These are phyloP conservation scores for Sphaeridia pumilis DNA, from an alignment of 2,888 invertebrate genomes.

Conservation along the genomic window DNA sequence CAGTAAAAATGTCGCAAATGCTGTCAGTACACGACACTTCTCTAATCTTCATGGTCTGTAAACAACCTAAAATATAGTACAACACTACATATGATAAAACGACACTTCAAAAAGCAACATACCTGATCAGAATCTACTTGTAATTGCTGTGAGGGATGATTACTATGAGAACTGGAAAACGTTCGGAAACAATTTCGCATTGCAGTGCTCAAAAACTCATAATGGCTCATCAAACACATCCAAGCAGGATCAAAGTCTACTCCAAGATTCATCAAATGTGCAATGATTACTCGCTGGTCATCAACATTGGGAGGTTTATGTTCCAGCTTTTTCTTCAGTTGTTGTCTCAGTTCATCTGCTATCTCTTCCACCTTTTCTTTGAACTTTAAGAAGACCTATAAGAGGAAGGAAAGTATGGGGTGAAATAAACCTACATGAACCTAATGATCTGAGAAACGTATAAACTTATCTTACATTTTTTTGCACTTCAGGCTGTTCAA, in stretches of 20 bases:
- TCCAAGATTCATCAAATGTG: conserved; percentile 60
- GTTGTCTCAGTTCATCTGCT: conserved; percentile 65
- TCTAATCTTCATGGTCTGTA: conserved; percentile 45
- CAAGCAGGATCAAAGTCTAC: conserved; percentile 84
- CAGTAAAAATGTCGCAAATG: conserved; percentile 59
- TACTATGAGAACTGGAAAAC: background rate
- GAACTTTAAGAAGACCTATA: conserved; percentile 70
- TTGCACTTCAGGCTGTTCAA: conserved; percentile 69
- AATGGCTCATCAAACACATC: conserved; percentile 79
- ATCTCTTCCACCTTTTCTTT: conserved; percentile 82
- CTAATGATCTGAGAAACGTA: too few relatives aligned
- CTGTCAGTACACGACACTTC: conserved; percentile 68
- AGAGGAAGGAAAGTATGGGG: background rate
- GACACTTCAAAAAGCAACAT: background rate
- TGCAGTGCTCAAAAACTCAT: conserved; percentile 60
- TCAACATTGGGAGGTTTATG: conserved; percentile 56
- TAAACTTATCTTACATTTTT: conserved; percentile 51
- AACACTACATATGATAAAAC: background rate
- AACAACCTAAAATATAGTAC: conserved; percentile 2
- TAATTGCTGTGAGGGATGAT: background rate
- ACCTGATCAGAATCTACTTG: background rate
- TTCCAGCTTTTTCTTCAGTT: conserved; percentile 68
- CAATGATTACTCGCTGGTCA: conserved; percentile 35
- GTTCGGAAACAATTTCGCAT: conserved; percentile 43
- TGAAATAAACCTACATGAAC: background rate